phyloP scores from a whole-genome alignment of 2,888 invertebrate genomes.

The Physocephala rufipes region DNA sequence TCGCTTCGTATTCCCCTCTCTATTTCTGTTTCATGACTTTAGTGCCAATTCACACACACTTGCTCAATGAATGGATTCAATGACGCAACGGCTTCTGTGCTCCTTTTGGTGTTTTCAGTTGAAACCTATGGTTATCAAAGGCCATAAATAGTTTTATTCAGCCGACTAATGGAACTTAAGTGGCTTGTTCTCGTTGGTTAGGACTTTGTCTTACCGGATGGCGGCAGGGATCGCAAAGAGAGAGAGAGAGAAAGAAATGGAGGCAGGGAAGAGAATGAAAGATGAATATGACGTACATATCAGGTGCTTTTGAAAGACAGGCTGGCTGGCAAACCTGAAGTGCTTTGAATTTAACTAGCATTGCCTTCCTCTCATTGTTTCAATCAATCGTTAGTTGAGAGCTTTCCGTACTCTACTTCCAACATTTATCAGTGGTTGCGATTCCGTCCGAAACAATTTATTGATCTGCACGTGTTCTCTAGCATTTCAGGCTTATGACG shows the following conservation, averaged over 20 bases:
- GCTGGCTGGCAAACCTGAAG: background rate
- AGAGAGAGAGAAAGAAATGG: too few species aligned
- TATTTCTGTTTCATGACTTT: too few species aligned
- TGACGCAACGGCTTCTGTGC: too few species aligned
- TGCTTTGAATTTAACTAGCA: background rate
- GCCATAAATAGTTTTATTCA: slow-evolving; percentile 2
- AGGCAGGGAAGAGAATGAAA: background rate
- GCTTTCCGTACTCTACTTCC: background rate
- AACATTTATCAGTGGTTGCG: slow-evolving; percentile 1
- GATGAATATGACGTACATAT: background rate
- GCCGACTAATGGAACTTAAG: slow-evolving; percentile 45
- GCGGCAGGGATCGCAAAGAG: too few species aligned
- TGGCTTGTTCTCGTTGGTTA: slow-evolving; percentile 36
- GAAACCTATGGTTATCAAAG: too few species aligned
- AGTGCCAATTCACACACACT: too few species aligned
- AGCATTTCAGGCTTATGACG: slow-evolving; percentile 2
- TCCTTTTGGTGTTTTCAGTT: too few species aligned
- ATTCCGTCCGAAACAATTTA: background rate
- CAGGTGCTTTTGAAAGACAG: background rate
- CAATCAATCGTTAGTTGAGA: background rate
- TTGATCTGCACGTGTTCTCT: too few species aligned
- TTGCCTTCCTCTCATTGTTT: background rate
- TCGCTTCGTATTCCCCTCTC: too few species aligned
- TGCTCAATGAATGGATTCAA: too few species aligned
- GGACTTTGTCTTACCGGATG: too few species aligned